A percentile compares a stretch with the other conserved stretches of the same genome.
Evolutionary conservation across 2,113 vertebrate genomes (phyloP).

Genomic region (Grammomys dolichurus): DNA sequence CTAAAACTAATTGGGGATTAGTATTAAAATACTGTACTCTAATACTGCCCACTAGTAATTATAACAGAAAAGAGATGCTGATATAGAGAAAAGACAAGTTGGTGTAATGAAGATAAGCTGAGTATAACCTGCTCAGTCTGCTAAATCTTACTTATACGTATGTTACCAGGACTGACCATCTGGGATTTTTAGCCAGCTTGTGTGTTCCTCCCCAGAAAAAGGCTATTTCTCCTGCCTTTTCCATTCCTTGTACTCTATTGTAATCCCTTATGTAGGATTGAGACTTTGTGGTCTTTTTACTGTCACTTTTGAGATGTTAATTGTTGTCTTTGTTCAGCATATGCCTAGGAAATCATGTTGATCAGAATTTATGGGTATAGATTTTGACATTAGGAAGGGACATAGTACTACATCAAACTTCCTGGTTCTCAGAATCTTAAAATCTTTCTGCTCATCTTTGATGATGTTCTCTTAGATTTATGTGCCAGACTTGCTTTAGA

Average conservation of each 20-base stretch:
- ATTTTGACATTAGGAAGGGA: neutral
- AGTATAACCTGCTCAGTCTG: neutral
- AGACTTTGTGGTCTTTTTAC: neutral
- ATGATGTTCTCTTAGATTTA: neutral
- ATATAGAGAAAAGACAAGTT: fast-evolving
- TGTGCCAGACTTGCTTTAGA: neutral
- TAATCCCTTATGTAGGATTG: neutral
- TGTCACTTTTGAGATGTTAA: neutral
- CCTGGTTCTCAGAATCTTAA: neutral
- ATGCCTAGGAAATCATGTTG: neutral
- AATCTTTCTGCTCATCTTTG: neutral
- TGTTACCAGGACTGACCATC: neutral
- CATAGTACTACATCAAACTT: neutral
- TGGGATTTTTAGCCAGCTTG: neutral
- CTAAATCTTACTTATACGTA: neutral
- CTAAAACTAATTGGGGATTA: neutral
- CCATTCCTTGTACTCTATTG: neutral
- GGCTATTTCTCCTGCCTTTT: neutral
- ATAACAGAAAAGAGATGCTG: neutral
- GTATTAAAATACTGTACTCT: neutral
- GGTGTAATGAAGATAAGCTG: neutral
- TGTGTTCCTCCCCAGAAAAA: neutral
- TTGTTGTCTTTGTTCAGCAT: neutral
- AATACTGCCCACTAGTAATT: neutral
- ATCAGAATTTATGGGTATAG: neutral